phyloP scores from a whole-genome alignment of 2,888 invertebrate species.

The Cerastoderma edule region DNA sequence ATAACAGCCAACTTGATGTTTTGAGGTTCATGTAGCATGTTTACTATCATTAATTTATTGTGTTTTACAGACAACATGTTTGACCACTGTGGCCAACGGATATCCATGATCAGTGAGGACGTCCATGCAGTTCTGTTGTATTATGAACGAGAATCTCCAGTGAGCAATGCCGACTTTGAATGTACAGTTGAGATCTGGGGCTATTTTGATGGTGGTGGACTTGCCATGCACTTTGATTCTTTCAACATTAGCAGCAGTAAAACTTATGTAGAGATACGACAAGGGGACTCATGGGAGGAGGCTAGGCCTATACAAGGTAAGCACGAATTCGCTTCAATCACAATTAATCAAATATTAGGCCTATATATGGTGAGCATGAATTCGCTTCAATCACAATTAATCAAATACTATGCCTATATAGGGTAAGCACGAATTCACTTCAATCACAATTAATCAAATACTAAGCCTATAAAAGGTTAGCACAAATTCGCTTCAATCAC shows the following conservation, averaged over 20 bases:
- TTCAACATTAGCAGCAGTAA: background rate
- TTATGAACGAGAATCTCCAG: background rate
- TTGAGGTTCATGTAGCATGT: no score
- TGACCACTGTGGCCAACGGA: background rate
- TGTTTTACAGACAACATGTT: constrained; percentile 9
- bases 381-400: no score
- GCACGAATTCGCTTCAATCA: no score
- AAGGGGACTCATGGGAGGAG: constrained; percentile 11
- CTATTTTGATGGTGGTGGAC: background rate
- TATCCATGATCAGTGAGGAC: background rate
- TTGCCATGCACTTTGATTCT: constrained; percentile 4
- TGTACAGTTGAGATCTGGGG: constrained; percentile 9
- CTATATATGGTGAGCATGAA: no score
- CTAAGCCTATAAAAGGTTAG: no score
- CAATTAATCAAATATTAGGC: no score
- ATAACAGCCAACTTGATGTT: no score
- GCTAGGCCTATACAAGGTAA: constrained; percentile 10
- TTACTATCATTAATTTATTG: no score
- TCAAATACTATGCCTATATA: no score
- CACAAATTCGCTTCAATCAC: no score
- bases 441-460: no score
- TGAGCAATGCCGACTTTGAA: background rate
- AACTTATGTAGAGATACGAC: constrained; percentile 9
- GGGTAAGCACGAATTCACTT: no score
- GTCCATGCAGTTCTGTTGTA: background rate